A percentile compares a stretch with the other conserved stretches of the same genome.
Conservation (phyloP, 2,113 vertebrate genomes). For the Syrmaticus mikado region DNA sequence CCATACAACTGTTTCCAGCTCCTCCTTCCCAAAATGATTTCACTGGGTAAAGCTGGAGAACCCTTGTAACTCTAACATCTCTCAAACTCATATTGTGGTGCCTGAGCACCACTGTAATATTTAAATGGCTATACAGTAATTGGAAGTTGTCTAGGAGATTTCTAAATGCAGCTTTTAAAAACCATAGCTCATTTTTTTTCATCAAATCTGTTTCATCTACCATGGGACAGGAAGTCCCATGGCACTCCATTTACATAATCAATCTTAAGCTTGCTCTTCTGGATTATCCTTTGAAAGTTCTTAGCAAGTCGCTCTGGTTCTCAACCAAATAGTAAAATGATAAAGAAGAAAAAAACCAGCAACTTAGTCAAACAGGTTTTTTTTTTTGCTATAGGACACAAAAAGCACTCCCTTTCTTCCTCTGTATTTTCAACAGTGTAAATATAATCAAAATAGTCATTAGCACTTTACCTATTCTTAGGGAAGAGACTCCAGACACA, state of each 20-base stretch:
- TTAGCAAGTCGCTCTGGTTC: background rate
- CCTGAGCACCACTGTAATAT: background rate
- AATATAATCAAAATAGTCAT: background rate
- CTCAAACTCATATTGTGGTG: background rate
- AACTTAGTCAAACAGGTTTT: background rate
- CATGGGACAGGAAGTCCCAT: background rate
- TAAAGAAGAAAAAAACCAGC: background rate
- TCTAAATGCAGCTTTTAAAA: background rate
- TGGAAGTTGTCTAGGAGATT: background rate
- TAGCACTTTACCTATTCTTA: background rate
- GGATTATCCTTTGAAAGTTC: background rate
- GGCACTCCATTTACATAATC: background rate
- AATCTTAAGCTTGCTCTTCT: background rate
- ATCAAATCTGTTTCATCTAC: background rate
- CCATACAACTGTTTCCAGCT: rapidly evolving
- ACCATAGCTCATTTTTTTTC: background rate
- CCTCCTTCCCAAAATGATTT: background rate
- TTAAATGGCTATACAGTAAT: background rate
- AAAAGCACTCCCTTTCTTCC: background rate
- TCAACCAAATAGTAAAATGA: background rate
- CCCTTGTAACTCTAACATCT: background rate
- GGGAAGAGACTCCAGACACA: background rate
- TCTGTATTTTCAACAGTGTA: background rate
- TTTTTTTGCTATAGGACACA: background rate
- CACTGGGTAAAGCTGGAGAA: background rate